Evolutionary conservation across 2,888 invertebrate genomes (phyloP), one percentile per base, ranked within the genome.

Genomic region (Chloroclystis v-ata): DNA sequence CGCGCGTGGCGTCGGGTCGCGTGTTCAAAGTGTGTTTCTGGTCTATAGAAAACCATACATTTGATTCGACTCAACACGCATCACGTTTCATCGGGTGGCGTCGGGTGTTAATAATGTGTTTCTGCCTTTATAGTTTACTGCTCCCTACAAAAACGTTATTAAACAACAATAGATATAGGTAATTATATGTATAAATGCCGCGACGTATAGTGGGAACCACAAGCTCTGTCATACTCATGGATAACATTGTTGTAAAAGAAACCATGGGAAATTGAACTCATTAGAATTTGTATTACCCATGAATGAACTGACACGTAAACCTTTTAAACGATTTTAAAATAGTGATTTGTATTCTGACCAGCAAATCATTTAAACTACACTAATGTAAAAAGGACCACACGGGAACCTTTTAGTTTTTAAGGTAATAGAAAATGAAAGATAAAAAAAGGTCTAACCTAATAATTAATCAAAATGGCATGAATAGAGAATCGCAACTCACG

Each of bases 221-320:
- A 44, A n/a, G n/a, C 33, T 37, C 42, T 42, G 35, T 53, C 43
- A 28, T 49, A 35, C 20, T 20, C 33, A 63, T 50, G 52, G 54
- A 56, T 58, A 47, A 52, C 60, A 60, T 67, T 67, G 63, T 65
- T 48, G 44, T 16, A 43, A 47, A 54, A 52, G 61, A 62, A 64
- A 47, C 53, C 60, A 59, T 71, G 71, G 61, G 75, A 72, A 72
- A 63, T 52, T 53, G 35, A 49, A 40, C 58, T 65, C 63, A 65
- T 69, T 69, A 63, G 57, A 65, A 65, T 65, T 58, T 64, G 60
- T 61, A 67, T 66, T 43, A 46, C 47, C 47, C 48, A 35, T 43
- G 51, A 57, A 58, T 52, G 52, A 51, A 50, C 57, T 60, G 48
- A 40, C 44, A 28, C 48, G 47, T 39, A 40, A 45, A 28, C n/a